phyloP scores from a whole-genome alignment of 2,797 vertebrate genomes.

The Gobionotothen gibberifrons region DNA sequence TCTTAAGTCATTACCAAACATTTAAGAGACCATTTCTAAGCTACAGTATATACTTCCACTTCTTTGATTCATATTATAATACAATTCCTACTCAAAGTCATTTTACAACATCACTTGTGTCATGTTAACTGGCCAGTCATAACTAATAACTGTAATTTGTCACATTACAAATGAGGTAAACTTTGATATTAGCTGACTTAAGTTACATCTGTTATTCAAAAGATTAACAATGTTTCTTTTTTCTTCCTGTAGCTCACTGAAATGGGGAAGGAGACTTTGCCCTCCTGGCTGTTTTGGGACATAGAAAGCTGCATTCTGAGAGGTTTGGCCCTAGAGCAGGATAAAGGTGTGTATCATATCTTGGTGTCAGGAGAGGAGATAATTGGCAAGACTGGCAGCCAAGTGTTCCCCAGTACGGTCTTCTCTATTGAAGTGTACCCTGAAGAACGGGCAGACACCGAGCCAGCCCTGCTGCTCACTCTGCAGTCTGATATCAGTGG shows the following conservation, averaged over 20 bases:
- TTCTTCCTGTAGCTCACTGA: conserved; percentile 85
- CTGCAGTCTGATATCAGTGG: conserved; percentile 82
- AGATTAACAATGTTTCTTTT: conserved; percentile 42
- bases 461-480: conserved; percentile 83
- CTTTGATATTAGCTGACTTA: conserved; percentile 5
- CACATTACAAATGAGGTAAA: conserved; percentile 18
- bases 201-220: conserved; percentile 28
- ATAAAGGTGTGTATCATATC: conserved; percentile 95
- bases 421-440: conserved; percentile 94
- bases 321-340: conserved; percentile 92
- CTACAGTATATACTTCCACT: too few species aligned
- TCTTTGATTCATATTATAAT: background rate
- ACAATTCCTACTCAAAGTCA: background rate
- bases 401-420: conserved; percentile 83
- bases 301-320: conserved; percentile 82
- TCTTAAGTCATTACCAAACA: conserved; percentile 1
- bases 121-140: conserved; percentile 1
- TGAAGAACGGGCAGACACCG: conserved; percentile 91
- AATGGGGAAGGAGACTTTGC: conserved; percentile 90
- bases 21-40: background rate
- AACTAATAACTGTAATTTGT: conserved; percentile 19
- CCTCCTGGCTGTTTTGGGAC: conserved; percentile 93
- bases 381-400: conserved; percentile 82
- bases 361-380: conserved; percentile 83
- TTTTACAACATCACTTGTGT: conserved; percentile 1